Conservation (phyloP, 2,113 vertebrate species). For the Tychaedon coryphoeus region DNA sequence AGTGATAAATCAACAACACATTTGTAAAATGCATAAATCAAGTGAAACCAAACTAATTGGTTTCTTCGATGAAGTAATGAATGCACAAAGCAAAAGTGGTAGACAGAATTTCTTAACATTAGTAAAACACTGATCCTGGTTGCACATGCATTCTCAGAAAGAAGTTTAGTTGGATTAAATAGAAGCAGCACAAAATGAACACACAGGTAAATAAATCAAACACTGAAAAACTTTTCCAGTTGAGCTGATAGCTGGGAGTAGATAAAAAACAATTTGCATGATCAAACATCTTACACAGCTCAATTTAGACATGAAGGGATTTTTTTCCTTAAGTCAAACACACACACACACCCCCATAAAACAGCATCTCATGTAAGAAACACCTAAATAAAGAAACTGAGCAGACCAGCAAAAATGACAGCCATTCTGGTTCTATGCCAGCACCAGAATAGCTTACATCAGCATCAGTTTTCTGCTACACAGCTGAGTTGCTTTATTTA, state of each 20-base stretch:
- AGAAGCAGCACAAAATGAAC: not conserved
- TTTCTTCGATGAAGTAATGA: constrained; percentile 15
- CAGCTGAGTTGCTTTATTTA: constrained; percentile 62
- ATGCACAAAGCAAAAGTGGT: not conserved
- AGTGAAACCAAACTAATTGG: constrained; percentile 41
- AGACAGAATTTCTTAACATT: not conserved
- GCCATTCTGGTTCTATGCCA: constrained; percentile 38
- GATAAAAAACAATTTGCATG: not conserved
- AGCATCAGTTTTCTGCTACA: constrained; percentile 33
- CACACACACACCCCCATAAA: not conserved
- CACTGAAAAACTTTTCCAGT: not conserved
- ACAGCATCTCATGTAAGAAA: not conserved
- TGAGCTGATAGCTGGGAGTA: not conserved
- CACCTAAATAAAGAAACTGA: constrained; percentile 54
- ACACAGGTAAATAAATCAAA: constrained; percentile 10
- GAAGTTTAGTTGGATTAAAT: not conserved
- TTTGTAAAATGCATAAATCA: constrained; percentile 50
- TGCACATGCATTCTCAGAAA: not conserved
- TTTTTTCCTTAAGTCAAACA: not conserved
- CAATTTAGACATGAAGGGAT: not conserved
- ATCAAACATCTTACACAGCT: not conserved
- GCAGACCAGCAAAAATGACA: constrained; percentile 52
- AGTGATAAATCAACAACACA: not conserved
- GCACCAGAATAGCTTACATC: constrained; percentile 19
- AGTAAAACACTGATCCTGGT: not conserved